Base-by-base conservation (phyloP, 2,888 invertebrate species). In the Embidobia sp. region DNA sequence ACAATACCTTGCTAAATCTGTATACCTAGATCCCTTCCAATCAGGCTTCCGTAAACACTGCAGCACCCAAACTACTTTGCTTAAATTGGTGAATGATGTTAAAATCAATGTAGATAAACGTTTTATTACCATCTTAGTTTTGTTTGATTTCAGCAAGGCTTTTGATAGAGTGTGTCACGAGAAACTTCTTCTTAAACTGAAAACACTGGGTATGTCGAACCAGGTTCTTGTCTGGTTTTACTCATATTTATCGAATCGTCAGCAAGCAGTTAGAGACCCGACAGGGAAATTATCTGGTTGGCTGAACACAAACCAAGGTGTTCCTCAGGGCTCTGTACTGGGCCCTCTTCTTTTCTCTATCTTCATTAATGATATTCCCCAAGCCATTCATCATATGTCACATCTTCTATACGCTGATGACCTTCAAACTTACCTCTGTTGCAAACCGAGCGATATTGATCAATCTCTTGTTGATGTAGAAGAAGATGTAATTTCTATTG, bases 131-230 rank as follows among this genome's bases (percentile, higher is more conserved):
- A 2, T 44, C 19, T 13, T 44, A 1, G 22, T 44, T 5, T 7
- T 44, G 11, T 44, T 44, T 22, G 22, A 44, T 22, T 44, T 44
- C 22, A 44, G 42, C 11, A 44, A 44, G 6, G 42, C 22, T 2
- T 44, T 44, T 11, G 42, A 19, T 11, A 2, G n/a, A 10, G 22
- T 44, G n/a, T 19, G 22, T 11, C 42, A 22, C 6, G 7, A 6
- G 7, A 3, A 10, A 4, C 22, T 44, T 1, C 11, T 44, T 1
- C 7, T 5, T 0, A 22, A 22, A 3, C 6, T 44, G 6, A 11
- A n/a, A 0, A 8, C 6, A 3, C 6, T 44, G 3, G 40, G 18
- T 6, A 0, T 40, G 1, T 22, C 42, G 0, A 10, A 44, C 5
- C 1, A 15, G 1, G 42, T 10, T 10, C n/a, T 44, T 2, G 11